Evolutionary conservation across 2,797 vertebrate species (phyloP).

Genomic region (Ispidina picta): DNA sequence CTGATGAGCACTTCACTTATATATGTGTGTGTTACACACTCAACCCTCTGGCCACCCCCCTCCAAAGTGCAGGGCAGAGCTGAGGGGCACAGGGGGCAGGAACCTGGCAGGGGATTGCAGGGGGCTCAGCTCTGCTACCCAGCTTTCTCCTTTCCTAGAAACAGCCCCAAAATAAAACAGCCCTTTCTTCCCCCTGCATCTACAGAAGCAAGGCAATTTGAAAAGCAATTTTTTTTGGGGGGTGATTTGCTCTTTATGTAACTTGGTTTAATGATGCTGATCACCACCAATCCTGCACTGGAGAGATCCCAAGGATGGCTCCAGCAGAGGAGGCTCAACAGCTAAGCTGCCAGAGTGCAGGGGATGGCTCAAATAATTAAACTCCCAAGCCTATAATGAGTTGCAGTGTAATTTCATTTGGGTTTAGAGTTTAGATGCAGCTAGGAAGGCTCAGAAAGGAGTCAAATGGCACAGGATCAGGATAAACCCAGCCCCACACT

Average conservation of each 20-base stretch:
- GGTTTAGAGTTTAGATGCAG: not conserved
- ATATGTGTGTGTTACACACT: too few species aligned
- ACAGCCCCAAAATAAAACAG: not conserved
- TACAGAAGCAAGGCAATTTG: not conserved
- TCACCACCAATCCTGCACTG: not conserved
- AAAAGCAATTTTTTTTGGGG: not conserved
- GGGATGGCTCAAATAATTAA: not conserved
- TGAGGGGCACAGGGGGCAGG: not conserved
- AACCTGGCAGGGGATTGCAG: not conserved
- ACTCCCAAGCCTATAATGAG: not conserved
- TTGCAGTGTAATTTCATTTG: not conserved
- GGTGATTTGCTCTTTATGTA: not conserved
- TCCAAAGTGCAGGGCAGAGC: not conserved
- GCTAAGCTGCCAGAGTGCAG: not conserved
- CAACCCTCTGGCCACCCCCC: not conserved
- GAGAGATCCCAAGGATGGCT: not conserved
- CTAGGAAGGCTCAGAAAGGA: not conserved
- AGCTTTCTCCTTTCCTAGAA: not conserved
- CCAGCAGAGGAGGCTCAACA: not conserved
- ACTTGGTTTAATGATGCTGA: not conserved
- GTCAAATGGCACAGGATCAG: not conserved
- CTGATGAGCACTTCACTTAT: not conserved
- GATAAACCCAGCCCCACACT: not conserved
- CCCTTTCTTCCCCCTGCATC: not conserved
- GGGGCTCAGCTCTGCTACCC: not conserved